Conservation (phyloP, 2,113 vertebrate species). For the Microcebus tavaratra region DNA sequence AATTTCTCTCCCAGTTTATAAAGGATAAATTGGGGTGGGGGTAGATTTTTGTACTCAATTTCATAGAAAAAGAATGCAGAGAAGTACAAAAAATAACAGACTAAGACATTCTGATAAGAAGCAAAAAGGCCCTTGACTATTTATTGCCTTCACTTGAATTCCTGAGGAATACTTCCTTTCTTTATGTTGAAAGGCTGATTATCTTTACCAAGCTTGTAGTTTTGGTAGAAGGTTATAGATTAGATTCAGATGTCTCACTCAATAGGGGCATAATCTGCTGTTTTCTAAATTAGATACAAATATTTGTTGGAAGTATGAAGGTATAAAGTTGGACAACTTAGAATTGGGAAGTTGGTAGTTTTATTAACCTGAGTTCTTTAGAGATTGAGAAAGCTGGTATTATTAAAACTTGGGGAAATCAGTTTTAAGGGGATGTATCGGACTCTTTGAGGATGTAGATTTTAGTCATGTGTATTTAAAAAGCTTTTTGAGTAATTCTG, state of each 20-base stretch:
- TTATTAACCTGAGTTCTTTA: not conserved
- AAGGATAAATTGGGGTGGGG: not conserved
- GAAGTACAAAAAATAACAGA: not conserved
- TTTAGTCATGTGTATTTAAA: not conserved
- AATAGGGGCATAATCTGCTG: not conserved
- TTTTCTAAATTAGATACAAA: slow-evolving; percentile 19
- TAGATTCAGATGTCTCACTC: not conserved
- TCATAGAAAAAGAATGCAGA: not conserved
- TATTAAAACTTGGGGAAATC: not conserved
- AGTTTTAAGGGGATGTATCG: not conserved
- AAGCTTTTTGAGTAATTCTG: not conserved
- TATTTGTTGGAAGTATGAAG: not conserved
- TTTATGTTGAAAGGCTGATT: not conserved
- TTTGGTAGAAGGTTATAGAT: not conserved
- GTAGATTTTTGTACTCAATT: not conserved
- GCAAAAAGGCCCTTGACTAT: not conserved
- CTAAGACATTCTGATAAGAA: not conserved
- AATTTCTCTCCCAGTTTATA: not conserved
- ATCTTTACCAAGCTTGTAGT: not conserved
- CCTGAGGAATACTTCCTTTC: not conserved
- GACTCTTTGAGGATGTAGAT: not conserved
- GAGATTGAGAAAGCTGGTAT: not conserved
- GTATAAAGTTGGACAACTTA: not conserved
- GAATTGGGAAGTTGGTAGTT: not conserved
- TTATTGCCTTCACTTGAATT: not conserved